Base-by-base conservation (phyloP, 2,888 invertebrate species). In the Ariolimax columbianus region DNA sequence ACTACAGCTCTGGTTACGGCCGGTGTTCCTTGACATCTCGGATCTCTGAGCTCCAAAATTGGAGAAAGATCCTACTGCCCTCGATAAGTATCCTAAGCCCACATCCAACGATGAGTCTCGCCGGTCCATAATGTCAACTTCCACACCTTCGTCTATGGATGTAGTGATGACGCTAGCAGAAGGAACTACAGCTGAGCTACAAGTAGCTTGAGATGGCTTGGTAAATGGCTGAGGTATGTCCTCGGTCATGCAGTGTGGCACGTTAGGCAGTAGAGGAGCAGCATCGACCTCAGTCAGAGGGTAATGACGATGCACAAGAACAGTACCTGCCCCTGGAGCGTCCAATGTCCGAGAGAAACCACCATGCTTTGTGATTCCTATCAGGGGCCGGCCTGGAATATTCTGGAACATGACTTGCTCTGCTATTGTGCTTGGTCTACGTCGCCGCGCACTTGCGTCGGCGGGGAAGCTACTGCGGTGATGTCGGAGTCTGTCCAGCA, bases 141-240 rank as follows among this genome's bases (percentile, higher is more conserved):
- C 98, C 90, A 98, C 97, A 85, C 98, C 98, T 95, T 98, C 98
- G 93, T 98, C 98, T 17, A 98, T 97, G 82, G 97, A 98, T 88
- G 93, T 92, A 3, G 94, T 93, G 68, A 94, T 94, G 87, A 93
- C 90, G 82, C 90, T 91, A 0, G 55, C 72, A 17, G 43, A 30
- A n/a, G 70, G 19, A 19, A 59, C 70, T 40, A 43, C 70, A 30
- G 68, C 83, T 1, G 77, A 11, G 36, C 14, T 68, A 19, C 70
- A 47, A 0, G 43, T 9, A 43, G 38, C 68, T 36, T 19, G 63
- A 26, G 77, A 72, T 3, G 77, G 9, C n/a, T 73, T 80, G 11
- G 87, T 86, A 11, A 84, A 72, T 3, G 77, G 19, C 38, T 73
- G 73, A 23, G 87, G 87, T 3, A 84, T 63, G 68, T 84, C 78